phyloP scores from a whole-genome alignment of 2,113 vertebrate species.

The Arenaria interpres region DNA sequence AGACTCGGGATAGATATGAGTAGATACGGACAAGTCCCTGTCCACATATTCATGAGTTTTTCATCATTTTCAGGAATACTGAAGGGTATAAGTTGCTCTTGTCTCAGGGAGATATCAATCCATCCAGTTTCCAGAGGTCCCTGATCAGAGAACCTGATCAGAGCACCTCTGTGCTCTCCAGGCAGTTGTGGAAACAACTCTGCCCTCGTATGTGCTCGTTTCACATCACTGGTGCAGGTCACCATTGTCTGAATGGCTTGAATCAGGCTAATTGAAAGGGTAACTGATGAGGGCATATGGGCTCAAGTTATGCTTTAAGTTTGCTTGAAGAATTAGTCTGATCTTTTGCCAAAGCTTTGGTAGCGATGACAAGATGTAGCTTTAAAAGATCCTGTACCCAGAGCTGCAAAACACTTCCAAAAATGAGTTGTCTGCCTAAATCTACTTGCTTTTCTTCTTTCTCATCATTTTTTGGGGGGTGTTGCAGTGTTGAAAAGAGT shows the following conservation, averaged over 20 bases:
- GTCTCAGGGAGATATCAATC: background rate
- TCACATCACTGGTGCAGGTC: background rate
- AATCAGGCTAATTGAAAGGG: background rate
- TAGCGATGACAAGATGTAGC: background rate
- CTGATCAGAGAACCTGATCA: background rate
- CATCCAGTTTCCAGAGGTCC: background rate
- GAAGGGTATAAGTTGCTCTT: background rate
- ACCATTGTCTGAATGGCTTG: background rate
- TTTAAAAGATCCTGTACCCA: background rate
- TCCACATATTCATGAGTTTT: background rate
- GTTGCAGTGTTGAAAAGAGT: background rate
- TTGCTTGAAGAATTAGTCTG: background rate
- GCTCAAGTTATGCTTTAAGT: background rate
- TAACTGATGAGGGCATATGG: background rate
- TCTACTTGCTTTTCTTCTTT: background rate
- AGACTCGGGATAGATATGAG: background rate
- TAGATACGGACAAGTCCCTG: background rate
- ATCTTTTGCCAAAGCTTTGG: background rate
- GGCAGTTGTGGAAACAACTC: background rate
- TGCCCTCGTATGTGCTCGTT: background rate
- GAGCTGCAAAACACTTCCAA: background rate
- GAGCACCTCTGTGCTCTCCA: background rate
- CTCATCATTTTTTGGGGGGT: background rate
- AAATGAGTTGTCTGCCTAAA: background rate
- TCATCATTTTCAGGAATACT: background rate